Conservation (phyloP, 37 sponge, comb jelly and placozoan genomes). For the Axinella damicornis region DNA sequence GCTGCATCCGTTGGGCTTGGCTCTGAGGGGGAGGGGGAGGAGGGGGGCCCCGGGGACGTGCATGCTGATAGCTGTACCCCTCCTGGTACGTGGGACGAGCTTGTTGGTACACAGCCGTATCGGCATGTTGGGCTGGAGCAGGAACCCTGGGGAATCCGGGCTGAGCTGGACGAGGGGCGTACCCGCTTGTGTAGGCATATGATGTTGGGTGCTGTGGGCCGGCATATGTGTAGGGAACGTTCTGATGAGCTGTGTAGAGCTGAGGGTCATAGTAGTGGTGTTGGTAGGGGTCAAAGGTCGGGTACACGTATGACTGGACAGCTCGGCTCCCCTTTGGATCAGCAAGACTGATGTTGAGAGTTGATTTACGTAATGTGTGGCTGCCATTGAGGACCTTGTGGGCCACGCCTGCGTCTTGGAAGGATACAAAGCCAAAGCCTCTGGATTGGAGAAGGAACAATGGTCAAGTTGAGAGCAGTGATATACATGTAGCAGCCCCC, state of each 20-base stretch:
- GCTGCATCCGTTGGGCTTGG: background rate
- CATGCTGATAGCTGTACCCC: background rate
- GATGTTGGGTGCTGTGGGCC: background rate
- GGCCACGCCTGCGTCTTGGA: slow-evolving; percentile 50
- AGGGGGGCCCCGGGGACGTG: background rate
- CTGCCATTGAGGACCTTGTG: slow-evolving; percentile 49
- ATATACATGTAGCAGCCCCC: too few relatives aligned
- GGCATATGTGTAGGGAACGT: background rate
- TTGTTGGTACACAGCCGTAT: background rate
- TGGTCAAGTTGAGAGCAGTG: too few relatives aligned
- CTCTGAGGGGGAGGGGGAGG: background rate
- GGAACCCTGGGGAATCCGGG: background rate
- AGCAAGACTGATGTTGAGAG: slow-evolving; percentile 70
- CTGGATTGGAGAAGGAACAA: background rate
- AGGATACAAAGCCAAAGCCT: slow-evolving; percentile 92
- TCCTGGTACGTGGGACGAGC: background rate
- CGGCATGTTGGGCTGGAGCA: background rate
- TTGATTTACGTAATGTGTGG: slow-evolving; percentile 60
- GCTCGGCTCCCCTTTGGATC: slow-evolving; percentile 61
- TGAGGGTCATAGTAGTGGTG: background rate
- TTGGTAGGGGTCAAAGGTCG: background rate
- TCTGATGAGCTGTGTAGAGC: background rate
- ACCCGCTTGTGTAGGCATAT: background rate
- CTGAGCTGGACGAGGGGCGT: background rate
- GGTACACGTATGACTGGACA: background rate